Evolutionary conservation across 1,140 invertebrate species (phyloP), one percentile per base, ranked within the genome.

Genomic region (Caenorhabditis inopinata): DNA sequence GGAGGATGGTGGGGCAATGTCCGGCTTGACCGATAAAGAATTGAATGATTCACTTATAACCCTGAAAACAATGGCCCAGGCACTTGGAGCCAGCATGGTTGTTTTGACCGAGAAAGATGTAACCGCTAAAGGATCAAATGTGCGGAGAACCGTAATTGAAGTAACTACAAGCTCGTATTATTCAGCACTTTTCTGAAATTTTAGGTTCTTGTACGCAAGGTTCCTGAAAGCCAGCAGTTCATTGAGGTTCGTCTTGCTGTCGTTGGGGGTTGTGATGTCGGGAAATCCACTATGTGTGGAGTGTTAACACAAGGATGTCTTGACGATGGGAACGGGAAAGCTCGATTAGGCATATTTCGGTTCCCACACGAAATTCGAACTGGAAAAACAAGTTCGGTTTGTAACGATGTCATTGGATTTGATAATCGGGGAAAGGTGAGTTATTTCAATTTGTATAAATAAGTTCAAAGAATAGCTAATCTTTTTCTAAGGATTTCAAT

Each of bases 331-430:
- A 90, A 94, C 82, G 97, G 97, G 16, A 92, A 94, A 85, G 95
- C 96, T 0, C 91, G 97, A 45, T 90, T 98, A 0, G 98, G 98
- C 90, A 93, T 98, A 91, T 95, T 98, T 58, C 18, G 96, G 12
- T 96, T 98, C 89, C 90, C 96, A 82, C 97, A 99, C 90, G 97
- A 99, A 90, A 94, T 98, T 84, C 94, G 95, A 89, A 94, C 94
- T 42, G 97, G 97, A 11, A 91, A 95, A 82, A 99, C 97, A 0
- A 96, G 95, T 1, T 96, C 95, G 14, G 96, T 98, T 62, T 96
- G 94, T 81, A 94, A 97, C 88, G 96, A 98, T 90, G 95, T 97
- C 81, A 92, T 99, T 18, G 96, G 96, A 5, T 98, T 98, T 89
- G 87, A 89, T 78, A 85, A 84, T 47, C 84, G 87, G 35, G 90